These are phyloP conservation scores for Hydriomena furcata DNA, from an alignment of 2,888 invertebrate species.

Conservation along the genomic window DNA sequence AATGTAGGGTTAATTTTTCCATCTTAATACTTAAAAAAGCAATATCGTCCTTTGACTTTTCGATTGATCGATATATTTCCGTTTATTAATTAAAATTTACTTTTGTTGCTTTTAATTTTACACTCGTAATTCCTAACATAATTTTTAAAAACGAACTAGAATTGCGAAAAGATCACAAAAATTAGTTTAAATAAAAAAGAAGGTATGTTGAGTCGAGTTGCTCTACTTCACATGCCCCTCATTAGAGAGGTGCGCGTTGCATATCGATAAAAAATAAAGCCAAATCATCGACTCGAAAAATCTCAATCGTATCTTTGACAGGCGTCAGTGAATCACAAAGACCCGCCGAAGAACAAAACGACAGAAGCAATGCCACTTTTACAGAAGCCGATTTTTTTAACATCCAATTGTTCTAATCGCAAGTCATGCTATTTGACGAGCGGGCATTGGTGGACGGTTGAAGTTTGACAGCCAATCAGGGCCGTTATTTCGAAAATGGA, in stretches of 20 bases:
- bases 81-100: too few species aligned
- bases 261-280: conserved; percentile 23
- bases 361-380: conserved; percentile 74
- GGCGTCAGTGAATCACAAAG: conserved; percentile 32
- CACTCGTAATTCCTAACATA: too few species aligned
- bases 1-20: too few species aligned
- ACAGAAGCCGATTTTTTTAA: conserved; percentile 70
- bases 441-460: conserved; percentile 72
- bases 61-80: too few species aligned
- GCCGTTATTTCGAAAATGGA: conserved; percentile 68
- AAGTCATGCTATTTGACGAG: conserved; percentile 80
- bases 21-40: too few species aligned
- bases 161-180: too few species aligned
- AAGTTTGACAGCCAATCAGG: conserved; percentile 80
- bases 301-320: conserved; percentile 27
- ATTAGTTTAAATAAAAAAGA: too few species aligned
- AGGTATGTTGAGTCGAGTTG: background rate
- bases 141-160: too few species aligned
- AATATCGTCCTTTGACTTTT: too few species aligned
- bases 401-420: conserved; percentile 71
- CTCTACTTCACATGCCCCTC: conserved; percentile 9
- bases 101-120: too few species aligned
- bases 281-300: conserved; percentile 24
- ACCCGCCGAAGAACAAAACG: conserved; percentile 25
- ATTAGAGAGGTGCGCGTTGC: conserved; percentile 19